Conservation (phyloP, 2,113 vertebrate species). For the Synchiropus splendidus region DNA sequence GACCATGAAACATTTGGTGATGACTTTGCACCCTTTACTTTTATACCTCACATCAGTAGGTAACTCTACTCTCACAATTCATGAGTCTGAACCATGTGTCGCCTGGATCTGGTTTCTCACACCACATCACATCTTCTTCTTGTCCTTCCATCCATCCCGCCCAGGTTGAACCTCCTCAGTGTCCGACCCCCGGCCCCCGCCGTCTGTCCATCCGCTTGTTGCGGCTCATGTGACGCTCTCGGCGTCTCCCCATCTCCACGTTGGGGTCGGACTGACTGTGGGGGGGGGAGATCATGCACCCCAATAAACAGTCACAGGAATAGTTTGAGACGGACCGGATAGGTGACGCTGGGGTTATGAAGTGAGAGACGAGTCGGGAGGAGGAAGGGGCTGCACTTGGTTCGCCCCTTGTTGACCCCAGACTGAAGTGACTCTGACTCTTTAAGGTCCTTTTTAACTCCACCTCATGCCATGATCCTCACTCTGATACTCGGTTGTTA, state of each 20-base stretch:
- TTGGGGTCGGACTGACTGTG: conserved; percentile 2
- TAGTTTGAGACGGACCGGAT: conserved; percentile 25
- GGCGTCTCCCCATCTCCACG: not conserved
- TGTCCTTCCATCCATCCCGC: conserved; percentile 28
- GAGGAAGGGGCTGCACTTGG: not conserved
- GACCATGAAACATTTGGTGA: no score
- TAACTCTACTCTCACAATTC: conserved; percentile 32
- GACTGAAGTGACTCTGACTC: no score
- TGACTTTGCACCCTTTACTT: conserved; percentile 8
- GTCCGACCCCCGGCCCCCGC: conserved; percentile 19
- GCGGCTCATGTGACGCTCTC: conserved; percentile 21
- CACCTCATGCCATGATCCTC: no score
- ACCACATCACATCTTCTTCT: conserved; percentile 16
- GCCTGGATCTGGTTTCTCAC: conserved; percentile 15
- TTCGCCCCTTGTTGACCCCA: not conserved
- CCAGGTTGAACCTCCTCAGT: conserved; percentile 16
- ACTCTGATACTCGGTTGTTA: no score
- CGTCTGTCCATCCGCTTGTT: not conserved
- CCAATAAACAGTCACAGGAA: conserved; percentile 64
- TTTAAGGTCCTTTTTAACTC: no score
- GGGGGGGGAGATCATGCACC: conserved; percentile 33
- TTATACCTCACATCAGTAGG: conserved; percentile 27
- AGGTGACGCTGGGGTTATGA: not conserved
- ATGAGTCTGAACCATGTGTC: conserved; percentile 29
- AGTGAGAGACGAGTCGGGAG: not conserved